Percentiles rank a stretch among this genome's conserved stretches.
These are phyloP conservation scores for Sander lucioperca DNA, from an alignment of 2,113 vertebrate genomes.

Conservation along the genomic window DNA sequence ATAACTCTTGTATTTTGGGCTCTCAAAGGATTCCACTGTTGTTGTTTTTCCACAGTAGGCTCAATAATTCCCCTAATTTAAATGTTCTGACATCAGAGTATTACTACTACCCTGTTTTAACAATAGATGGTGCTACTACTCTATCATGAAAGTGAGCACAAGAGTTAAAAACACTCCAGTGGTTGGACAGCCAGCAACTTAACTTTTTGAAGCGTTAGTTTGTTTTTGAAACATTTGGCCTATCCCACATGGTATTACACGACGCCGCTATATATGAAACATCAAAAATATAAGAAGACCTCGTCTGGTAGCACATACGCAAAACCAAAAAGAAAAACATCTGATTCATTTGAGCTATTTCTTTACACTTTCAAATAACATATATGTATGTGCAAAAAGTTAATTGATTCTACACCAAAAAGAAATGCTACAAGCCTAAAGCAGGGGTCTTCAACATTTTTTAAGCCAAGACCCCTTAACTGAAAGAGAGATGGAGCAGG, in stretches of 20 bases:
- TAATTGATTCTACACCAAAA: not conserved
- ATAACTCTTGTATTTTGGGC: not conserved
- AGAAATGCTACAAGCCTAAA: not conserved
- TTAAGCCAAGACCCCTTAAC: too few species aligned
- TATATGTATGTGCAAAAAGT: not conserved
- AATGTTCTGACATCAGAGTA: not conserved
- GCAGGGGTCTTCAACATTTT: too few species aligned
- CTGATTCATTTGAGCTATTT: not conserved
- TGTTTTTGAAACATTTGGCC: not conserved
- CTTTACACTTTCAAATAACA: not conserved
- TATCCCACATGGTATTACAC: not conserved
- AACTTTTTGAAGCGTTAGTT: not conserved
- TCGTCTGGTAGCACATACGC: too few species aligned
- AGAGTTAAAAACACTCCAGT: not conserved
- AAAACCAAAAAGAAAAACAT: not conserved
- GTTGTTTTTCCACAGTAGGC: not conserved
- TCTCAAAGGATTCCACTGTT: not conserved
- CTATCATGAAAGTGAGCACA: not conserved
- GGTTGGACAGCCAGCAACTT: not conserved
- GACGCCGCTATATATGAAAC: too few species aligned
- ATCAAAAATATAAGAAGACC: not conserved
- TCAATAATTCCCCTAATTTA: not conserved
- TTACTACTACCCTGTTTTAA: not conserved
- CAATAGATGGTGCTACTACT: conserved; percentile 60
- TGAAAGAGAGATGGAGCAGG: too few species aligned